phyloP scores from a whole-genome alignment of 1,140 invertebrate genomes.

The Ceratina calcarata region DNA sequence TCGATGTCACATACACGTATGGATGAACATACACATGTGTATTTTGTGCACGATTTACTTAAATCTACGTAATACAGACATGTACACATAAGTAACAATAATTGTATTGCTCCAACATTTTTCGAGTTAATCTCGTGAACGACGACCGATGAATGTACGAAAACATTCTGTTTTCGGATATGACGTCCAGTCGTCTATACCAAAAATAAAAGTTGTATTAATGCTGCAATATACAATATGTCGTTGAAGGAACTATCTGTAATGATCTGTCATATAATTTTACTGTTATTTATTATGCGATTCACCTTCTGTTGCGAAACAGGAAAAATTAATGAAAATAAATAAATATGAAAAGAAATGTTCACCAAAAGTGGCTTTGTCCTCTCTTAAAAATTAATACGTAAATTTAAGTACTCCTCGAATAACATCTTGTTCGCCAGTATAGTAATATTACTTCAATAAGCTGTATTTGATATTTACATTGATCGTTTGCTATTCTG shows the following conservation, averaged over 20 bases:
- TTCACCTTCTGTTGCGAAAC: background rate
- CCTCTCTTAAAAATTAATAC: background rate
- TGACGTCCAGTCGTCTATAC: background rate
- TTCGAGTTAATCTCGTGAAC: background rate
- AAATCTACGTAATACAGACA: constrained; percentile 17
- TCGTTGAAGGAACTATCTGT: background rate
- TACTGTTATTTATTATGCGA: background rate
- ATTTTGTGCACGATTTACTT: constrained; percentile 29
- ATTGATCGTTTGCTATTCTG: background rate
- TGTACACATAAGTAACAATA: background rate
- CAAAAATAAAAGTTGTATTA: constrained; percentile 19
- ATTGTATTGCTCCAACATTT: constrained; percentile 11
- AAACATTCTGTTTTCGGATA: background rate
- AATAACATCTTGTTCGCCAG: background rate
- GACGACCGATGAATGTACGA: no score
- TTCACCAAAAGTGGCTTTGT: background rate
- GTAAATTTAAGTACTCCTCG: background rate
- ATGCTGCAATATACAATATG: constrained; percentile 20
- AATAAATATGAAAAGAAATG: background rate
- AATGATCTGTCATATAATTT: constrained; percentile 1
- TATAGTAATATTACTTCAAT: background rate
- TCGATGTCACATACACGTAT: background rate
- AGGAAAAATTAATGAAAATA: no score
- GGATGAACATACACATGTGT: background rate
- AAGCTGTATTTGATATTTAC: constrained; percentile 14